These are phyloP conservation scores for Tortrix viridana DNA, from an alignment of 2,888 invertebrate genomes.

Conservation along the genomic window DNA sequence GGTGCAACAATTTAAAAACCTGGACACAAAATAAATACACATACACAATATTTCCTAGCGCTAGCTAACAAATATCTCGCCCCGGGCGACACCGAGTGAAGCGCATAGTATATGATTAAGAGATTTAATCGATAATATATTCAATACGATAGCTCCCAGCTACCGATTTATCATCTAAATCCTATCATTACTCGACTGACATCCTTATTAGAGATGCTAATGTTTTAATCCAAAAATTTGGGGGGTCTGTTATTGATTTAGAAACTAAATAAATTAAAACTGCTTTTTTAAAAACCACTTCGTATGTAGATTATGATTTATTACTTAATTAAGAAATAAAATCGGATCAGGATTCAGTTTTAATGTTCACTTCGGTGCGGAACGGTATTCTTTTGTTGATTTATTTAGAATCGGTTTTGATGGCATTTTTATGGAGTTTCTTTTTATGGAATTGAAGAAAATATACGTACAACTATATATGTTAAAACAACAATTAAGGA, in stretches of 20 bases:
- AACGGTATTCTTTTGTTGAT: slow-evolving; percentile 27
- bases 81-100: slow-evolving; percentile 16
- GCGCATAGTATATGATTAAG: slow-evolving; percentile 23
- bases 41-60: slow-evolving; percentile 9
- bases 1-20: background rate
- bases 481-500: background rate
- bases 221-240: slow-evolving; percentile 45
- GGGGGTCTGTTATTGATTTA: slow-evolving; percentile 53
- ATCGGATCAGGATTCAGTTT: slow-evolving; percentile 27
- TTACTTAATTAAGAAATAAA: slow-evolving; percentile 28
- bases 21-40: slow-evolving; percentile 7
- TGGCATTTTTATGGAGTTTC: slow-evolving; percentile 24
- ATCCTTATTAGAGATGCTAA: slow-evolving; percentile 57
- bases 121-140: slow-evolving; percentile 42
- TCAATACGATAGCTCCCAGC: slow-evolving; percentile 42
- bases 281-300: slow-evolving; percentile 28
- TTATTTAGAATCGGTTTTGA: slow-evolving; percentile 31
- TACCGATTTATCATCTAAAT: slow-evolving; percentile 54
- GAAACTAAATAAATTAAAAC: slow-evolving; percentile 42
- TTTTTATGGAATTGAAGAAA: too few species aligned
- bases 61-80: slow-evolving; percentile 7
- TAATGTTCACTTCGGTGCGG: slow-evolving; percentile 17
- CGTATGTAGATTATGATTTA: slow-evolving; percentile 35
- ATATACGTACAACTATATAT: background rate
- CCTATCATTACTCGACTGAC: slow-evolving; percentile 54